A percentile compares a stretch with the other conserved stretches of the same genome.
Conservation (phyloP, 2,113 vertebrate species). For the Ophiodon elongatus region DNA sequence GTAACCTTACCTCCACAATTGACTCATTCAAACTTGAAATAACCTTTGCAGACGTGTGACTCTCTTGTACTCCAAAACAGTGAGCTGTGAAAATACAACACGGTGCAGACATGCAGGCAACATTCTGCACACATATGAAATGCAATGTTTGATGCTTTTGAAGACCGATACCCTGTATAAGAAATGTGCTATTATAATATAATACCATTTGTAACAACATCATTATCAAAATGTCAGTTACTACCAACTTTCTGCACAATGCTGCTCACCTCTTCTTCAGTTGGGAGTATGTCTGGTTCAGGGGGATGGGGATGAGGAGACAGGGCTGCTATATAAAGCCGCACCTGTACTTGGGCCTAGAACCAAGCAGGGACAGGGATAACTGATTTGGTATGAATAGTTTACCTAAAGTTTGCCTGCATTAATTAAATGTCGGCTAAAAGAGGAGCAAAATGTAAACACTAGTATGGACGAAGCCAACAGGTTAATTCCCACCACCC, state of each 20-base stretch:
- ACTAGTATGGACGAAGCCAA: background rate
- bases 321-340: background rate
- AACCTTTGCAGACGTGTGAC: background rate
- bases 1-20: background rate
- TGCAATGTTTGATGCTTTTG: background rate
- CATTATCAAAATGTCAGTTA: background rate
- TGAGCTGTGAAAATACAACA: background rate
- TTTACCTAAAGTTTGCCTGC: background rate
- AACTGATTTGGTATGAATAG: background rate
- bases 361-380: background rate
- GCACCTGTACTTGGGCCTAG: background rate
- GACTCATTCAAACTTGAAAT: background rate
- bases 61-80: background rate
- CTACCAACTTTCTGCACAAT: background rate
- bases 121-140: background rate
- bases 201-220: background rate
- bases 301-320: background rate
- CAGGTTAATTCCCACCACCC: background rate
- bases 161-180: background rate
- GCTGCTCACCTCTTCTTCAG: background rate
- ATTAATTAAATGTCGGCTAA: background rate
- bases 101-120: background rate
- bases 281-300: background rate
- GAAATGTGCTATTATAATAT: background rate
- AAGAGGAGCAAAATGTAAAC: constrained; percentile 1